phyloP scores from a whole-genome alignment of 2,113 vertebrate species.

The Burhinus bistriatus region DNA sequence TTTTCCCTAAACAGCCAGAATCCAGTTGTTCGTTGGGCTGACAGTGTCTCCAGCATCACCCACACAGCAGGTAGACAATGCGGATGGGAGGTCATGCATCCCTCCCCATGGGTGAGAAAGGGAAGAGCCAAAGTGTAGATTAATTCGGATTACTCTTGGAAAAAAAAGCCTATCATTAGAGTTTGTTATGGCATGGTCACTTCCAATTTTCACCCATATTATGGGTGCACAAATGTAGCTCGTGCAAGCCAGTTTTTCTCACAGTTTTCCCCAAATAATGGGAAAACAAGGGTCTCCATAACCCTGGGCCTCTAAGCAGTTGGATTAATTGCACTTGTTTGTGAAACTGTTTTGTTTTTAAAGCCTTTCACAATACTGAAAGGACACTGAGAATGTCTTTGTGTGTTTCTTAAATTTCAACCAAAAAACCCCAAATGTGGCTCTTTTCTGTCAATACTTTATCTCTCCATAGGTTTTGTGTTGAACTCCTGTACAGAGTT shows the following conservation, averaged over 20 bases:
- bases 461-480: background rate
- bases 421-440: background rate
- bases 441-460: slow-evolving; percentile 34
- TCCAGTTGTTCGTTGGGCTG: accelerated
- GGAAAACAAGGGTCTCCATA: background rate
- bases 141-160: background rate
- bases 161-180: accelerated
- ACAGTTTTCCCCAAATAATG: background rate
- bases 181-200: background rate
- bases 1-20: background rate
- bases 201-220: background rate
- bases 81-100: background rate
- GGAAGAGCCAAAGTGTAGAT: background rate
- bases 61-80: accelerated
- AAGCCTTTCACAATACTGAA: background rate
- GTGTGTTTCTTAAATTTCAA: background rate
- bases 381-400: background rate
- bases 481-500: slow-evolving; percentile 10
- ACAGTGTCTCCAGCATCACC: background rate
- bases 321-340: background rate
- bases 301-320: background rate
- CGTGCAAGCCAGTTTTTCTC: background rate
- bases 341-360: background rate
- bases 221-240: background rate
- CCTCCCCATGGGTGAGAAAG: accelerated